phyloP scores from a whole-genome alignment of 2,888 invertebrate genomes.

The Heteromurus nitidus region DNA sequence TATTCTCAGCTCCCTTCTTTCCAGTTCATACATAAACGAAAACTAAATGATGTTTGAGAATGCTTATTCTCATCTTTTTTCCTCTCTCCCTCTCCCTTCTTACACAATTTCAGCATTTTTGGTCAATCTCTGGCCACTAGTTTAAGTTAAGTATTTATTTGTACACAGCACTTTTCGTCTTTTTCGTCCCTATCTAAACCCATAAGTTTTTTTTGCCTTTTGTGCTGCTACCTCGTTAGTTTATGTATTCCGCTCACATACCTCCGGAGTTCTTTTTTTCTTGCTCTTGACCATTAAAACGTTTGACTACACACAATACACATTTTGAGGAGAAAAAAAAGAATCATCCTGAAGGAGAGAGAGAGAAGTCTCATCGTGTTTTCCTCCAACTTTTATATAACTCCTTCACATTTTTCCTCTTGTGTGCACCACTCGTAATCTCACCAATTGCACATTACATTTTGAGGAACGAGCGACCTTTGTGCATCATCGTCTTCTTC shows the following conservation, averaged over 20 bases:
- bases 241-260: slow-evolving; percentile 62
- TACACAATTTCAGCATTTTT: too few relatives aligned
- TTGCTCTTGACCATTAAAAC: slow-evolving; percentile 43
- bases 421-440: not conserved
- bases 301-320: not conserved
- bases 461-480: slow-evolving; percentile 57
- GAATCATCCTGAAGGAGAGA: not conserved
- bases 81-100: too few relatives aligned
- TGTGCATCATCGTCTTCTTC: slow-evolving; percentile 51
- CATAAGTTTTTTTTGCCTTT: too few relatives aligned
- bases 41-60: too few relatives aligned
- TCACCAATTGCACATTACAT: slow-evolving; percentile 12
- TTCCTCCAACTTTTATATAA: slow-evolving; percentile 6
- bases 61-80: too few relatives aligned
- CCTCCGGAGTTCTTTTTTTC: slow-evolving; percentile 45
- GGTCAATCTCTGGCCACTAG: too few relatives aligned
- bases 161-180: too few relatives aligned
- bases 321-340: not conserved
- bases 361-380: not conserved
- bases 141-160: too few relatives aligned
- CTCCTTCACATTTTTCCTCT: not conserved
- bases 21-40: too few relatives aligned
- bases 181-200: slow-evolving; percentile 13
- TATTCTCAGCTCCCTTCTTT: too few relatives aligned
- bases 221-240: slow-evolving; percentile 50